A percentile compares a stretch with the other conserved stretches of the same genome.
Evolutionary conservation across 2,113 vertebrate species (phyloP).

Genomic region (Amphilophus citrinellus): DNA sequence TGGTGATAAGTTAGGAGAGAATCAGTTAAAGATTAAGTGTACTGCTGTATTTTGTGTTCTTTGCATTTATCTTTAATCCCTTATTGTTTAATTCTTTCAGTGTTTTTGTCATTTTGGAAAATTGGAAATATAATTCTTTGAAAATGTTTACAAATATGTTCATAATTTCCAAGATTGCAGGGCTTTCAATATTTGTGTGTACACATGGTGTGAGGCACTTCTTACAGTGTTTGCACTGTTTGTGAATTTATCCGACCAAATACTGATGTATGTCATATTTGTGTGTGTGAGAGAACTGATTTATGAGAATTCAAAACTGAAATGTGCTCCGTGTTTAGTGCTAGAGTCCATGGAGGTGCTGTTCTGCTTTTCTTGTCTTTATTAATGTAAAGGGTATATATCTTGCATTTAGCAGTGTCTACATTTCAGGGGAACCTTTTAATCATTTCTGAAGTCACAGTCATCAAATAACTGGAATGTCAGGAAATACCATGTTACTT

Average conservation of each 20-base stretch:
- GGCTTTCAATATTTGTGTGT: too few species aligned
- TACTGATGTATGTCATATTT: neutral
- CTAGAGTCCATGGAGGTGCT: neutral
- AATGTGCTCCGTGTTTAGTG: neutral
- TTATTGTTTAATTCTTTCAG: neutral
- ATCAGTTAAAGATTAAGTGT: neutral
- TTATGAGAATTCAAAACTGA: neutral
- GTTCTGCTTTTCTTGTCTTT: too few species aligned
- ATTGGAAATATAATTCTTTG: neutral
- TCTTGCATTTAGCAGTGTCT: neutral
- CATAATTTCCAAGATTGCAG: too few species aligned
- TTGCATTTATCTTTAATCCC: neutral
- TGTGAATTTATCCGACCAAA: neutral
- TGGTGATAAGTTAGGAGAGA: neutral
- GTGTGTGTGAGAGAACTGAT: neutral
- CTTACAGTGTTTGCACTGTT: too few species aligned
- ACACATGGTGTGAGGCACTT: too few species aligned
- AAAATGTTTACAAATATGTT: neutral
- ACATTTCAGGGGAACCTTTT: neutral
- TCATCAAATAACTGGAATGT: neutral
- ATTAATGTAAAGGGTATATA: neutral
- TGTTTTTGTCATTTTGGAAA: neutral
- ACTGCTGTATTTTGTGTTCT: neutral
- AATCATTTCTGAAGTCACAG: neutral
- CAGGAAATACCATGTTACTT: neutral